Percentiles rank a stretch among this genome's conserved stretches.
Conservation (phyloP, 2,113 vertebrate genomes). For the Jaculus jaculus region DNA sequence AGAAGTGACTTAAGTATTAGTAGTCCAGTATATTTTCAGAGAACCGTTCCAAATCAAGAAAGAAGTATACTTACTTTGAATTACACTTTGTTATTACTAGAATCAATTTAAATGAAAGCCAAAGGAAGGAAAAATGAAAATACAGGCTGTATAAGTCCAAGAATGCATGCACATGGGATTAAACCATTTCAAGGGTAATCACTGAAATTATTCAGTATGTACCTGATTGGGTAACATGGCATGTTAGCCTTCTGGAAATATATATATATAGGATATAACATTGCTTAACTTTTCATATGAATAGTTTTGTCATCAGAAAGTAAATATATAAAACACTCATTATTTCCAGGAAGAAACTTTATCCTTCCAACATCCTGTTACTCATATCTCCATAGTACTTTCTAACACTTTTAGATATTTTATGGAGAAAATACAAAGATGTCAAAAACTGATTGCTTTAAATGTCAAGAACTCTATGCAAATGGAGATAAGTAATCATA, state of each 20-base stretch:
- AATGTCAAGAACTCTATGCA: slow-evolving; percentile 4
- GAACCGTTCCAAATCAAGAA: slow-evolving; percentile 19
- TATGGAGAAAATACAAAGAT: slow-evolving; percentile 10
- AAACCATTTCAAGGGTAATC: not conserved
- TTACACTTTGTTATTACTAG: slow-evolving; percentile 31
- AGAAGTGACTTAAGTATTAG: slow-evolving; percentile 39
- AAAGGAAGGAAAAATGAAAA: slow-evolving; percentile 27
- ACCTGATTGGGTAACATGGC: not conserved
- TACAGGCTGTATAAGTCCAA: not conserved
- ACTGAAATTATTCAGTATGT: not conserved
- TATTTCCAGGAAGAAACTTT: not conserved
- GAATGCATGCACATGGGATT: not conserved
- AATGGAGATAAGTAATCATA: not conserved
- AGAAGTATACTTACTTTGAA: slow-evolving; percentile 20
- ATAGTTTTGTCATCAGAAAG: not conserved
- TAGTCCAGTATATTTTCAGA: slow-evolving; percentile 36
- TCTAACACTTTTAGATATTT: not conserved
- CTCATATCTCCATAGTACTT: slow-evolving; percentile 10
- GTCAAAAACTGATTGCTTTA: not conserved
- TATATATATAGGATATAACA: not conserved
- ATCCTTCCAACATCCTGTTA: not conserved
- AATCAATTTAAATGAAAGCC: slow-evolving; percentile 18
- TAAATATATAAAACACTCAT: not conserved
- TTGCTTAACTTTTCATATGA: slow-evolving; percentile 34
- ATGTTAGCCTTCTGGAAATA: slow-evolving; percentile 9